phyloP scores from a whole-genome alignment of 2,888 invertebrate species.

The Crepidodera aurea region DNA sequence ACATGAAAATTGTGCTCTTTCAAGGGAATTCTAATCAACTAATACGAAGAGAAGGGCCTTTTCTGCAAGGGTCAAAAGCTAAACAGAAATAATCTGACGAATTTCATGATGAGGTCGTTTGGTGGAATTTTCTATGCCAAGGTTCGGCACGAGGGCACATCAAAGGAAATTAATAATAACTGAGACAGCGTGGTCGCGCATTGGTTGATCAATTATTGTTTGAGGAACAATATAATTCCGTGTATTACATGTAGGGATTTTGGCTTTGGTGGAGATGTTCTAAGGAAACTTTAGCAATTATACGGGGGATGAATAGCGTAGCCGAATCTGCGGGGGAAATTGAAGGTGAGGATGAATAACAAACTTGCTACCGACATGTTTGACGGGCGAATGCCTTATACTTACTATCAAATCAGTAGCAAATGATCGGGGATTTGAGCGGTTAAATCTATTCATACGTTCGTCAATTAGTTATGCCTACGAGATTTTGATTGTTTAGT shows the following conservation, averaged over 20 bases:
- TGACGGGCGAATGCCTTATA: conserved; percentile 2
- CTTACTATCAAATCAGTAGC: neutral
- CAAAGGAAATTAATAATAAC: conserved; percentile 33
- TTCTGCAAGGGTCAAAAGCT: conserved; percentile 7
- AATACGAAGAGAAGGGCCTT: neutral
- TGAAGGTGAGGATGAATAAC: conserved; percentile 13
- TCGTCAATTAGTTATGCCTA: neutral
- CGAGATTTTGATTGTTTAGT: no score
- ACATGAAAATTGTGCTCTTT: neutral
- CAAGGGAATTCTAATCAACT: neutral
- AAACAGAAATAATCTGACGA: conserved; percentile 13
- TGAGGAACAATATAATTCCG: conserved; percentile 23
- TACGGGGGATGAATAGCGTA: conserved; percentile 6
- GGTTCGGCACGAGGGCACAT: conserved; percentile 19
- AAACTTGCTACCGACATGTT: conserved; percentile 10
- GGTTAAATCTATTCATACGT: neutral
- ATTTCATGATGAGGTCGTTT: neutral
- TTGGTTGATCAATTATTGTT: conserved; percentile 30
- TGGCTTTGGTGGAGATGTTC: conserved; percentile 7
- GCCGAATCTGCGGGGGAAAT: neutral
- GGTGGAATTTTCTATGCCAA: neutral
- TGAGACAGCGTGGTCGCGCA: conserved; percentile 23
- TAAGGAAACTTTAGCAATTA: conserved; percentile 15
- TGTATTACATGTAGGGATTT: conserved; percentile 25
- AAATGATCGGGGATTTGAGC: neutral